Evolutionary conservation across 2,888 invertebrate species (phyloP).

Genomic region (Lomographa bimaculata): DNA sequence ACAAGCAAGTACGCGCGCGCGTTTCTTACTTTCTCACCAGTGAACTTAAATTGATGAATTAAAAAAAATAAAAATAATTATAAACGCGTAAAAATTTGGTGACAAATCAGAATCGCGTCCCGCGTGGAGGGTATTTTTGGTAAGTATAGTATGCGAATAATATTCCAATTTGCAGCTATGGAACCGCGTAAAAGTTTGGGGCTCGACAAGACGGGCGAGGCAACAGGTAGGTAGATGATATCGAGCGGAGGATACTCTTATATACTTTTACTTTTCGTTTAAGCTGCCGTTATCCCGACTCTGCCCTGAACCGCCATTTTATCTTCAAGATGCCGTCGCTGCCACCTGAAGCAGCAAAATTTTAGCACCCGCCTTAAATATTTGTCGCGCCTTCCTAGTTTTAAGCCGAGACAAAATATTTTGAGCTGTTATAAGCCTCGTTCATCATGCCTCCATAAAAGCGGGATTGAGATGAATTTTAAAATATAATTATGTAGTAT

Average conservation of each 20-base stretch:
- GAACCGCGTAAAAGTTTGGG: slow-evolving; percentile 66
- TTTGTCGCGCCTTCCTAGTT: slow-evolving; percentile 26
- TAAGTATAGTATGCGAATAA: slow-evolving; percentile 49
- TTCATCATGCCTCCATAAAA: no score
- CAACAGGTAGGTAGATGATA: slow-evolving; percentile 67
- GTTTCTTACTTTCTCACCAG: slow-evolving; percentile 48
- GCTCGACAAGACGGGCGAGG: slow-evolving; percentile 51
- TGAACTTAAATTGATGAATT: slow-evolving; percentile 49
- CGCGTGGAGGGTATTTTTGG: slow-evolving; percentile 46
- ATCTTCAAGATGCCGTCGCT: slow-evolving; percentile 34
- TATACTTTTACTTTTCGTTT: slow-evolving; percentile 63
- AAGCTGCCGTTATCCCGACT: slow-evolving; percentile 55
- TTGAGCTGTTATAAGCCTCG: slow-evolving; percentile 10
- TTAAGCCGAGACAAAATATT: slow-evolving; percentile 11
- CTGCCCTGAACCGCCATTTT: slow-evolving; percentile 62
- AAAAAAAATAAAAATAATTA: slow-evolving; percentile 3
- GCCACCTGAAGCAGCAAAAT: slow-evolving; percentile 20
- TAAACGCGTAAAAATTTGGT: not conserved
- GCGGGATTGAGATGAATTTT: no score
- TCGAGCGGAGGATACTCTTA: slow-evolving; percentile 61
- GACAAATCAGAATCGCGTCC: not conserved
- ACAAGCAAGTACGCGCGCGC: slow-evolving; percentile 50
- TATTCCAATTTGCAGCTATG: slow-evolving; percentile 34
- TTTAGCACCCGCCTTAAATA: slow-evolving; percentile 22
- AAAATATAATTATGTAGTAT: no score